Conservation (phyloP, 1,140 invertebrate species). For the Apolygus lucorum region DNA sequence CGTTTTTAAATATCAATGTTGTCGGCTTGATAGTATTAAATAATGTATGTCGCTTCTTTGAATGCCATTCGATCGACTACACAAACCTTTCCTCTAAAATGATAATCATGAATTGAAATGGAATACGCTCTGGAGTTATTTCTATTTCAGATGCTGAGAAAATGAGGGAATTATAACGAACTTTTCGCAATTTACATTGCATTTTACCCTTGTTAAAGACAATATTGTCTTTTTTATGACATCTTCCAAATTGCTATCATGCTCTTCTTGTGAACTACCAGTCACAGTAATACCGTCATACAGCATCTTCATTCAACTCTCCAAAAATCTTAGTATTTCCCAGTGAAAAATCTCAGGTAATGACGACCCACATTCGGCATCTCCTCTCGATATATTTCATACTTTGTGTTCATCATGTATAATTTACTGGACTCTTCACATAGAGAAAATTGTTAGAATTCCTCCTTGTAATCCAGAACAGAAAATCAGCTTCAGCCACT, state of each 20-base stretch:
- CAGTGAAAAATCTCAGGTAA: constrained; percentile 41
- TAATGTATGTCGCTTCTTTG: too few species aligned
- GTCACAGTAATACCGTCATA: constrained; percentile 40
- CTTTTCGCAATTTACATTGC: constrained; percentile 34
- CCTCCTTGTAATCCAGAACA: constrained; percentile 41
- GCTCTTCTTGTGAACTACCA: constrained; percentile 30
- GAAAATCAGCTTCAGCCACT: constrained; percentile 40
- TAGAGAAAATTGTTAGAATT: constrained; percentile 42
- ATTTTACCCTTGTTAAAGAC: constrained; percentile 40
- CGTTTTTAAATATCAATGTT: too few species aligned
- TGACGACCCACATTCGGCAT: constrained; percentile 38
- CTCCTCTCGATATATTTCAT: constrained; percentile 34
- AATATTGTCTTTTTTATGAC: constrained; percentile 35
- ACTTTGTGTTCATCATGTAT: constrained; percentile 40
- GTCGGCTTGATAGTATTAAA: too few species aligned
- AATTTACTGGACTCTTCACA: constrained; percentile 36
- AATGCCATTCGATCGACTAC: too few species aligned
- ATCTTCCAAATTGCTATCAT: constrained; percentile 35
- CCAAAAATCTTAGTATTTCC: constrained; percentile 36
- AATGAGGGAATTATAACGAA: constrained; percentile 40
- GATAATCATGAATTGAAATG: too few species aligned
- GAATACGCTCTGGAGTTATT: too few species aligned
- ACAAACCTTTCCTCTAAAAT: too few species aligned
- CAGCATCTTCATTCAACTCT: constrained; percentile 35
- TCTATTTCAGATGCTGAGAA: too few species aligned